Percentiles rank a stretch among this genome's conserved stretches.
Conservation (phyloP, 2,888 invertebrate species). For the Cryptocheilus praepositus region DNA sequence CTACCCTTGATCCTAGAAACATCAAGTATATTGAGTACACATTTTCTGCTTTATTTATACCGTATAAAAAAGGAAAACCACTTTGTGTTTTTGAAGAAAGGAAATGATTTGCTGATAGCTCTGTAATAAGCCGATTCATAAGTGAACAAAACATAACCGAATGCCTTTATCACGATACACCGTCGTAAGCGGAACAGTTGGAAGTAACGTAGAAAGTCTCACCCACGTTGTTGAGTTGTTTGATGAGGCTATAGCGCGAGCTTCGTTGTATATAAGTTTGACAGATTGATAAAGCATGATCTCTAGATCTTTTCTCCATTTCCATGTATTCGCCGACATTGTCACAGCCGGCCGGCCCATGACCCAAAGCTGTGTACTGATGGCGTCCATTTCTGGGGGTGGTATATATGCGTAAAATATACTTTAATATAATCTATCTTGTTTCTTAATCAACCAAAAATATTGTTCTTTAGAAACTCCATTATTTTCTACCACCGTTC, state of each 20-base stretch:
- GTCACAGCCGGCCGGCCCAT: constrained; percentile 76
- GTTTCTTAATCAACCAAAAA: too few species aligned
- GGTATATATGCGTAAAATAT: background rate
- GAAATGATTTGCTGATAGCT: too few species aligned
- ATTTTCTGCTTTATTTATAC: too few species aligned
- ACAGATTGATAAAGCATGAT: constrained; percentile 82
- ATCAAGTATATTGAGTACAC: too few species aligned
- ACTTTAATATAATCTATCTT: constrained; percentile 2
- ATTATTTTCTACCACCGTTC: background rate
- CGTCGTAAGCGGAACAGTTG: background rate
- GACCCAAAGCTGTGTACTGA: constrained; percentile 82
- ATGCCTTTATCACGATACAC: background rate
- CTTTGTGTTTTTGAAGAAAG: too few species aligned
- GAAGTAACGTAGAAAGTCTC: constrained; percentile 27
- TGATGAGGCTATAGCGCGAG: constrained; percentile 85
- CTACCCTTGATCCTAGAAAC: constrained; percentile 82
- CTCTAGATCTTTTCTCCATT: constrained; percentile 80
- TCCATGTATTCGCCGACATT: constrained; percentile 79
- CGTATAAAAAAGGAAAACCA: too few species aligned
- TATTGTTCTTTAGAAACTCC: background rate
- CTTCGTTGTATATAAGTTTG: constrained; percentile 79
- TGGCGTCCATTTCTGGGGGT: constrained; percentile 75
- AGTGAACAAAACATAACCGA: background rate
- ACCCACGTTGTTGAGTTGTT: constrained; percentile 88
- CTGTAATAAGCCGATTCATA: too few species aligned